Evolutionary conservation across 2,888 invertebrate genomes (phyloP), one percentile per base, ranked within the genome.

Genomic region (Drosophila trichaetosa): DNA sequence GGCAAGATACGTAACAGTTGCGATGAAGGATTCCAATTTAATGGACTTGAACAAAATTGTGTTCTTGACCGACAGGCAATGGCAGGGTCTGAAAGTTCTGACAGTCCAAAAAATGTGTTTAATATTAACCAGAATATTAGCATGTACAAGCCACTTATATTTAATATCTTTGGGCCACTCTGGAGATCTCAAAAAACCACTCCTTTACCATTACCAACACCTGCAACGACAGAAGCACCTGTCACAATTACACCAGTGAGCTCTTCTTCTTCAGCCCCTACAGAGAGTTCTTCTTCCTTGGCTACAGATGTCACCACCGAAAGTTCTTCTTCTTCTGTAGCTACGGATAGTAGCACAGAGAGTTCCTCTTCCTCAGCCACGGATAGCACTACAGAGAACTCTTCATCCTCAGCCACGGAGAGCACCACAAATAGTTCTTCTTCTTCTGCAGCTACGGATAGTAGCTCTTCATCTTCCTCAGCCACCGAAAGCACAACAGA

Each of bases 91-190:
- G 33, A 36, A 4, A n/a, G 0, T 8, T 29, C 36, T 10, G 8
- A 0, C 10, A 2, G 52, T 4, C 51, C 59, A 7, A 24, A 48
- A 24, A 76, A 71, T 54, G 42, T 61, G 8, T 60, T 65, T n/a
- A 80, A 76, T n/a, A 54, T 81, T 18, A 73, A 76, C 29, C 76
- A 81, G 52, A 66, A 57, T 6, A 69, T 79, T 2, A 29, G 1
- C 10, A 52, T 83, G 68, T 4, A 52, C 4, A 83, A 62, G 18
- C 80, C 81, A 24, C 10, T 69, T 7, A 66, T 81, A 11, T 65
- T 69, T 38, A 76, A 68, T 51, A 31, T 71, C 13, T 74, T 80
- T 58, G 62, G 56, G 5, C 8, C 34, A 27, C 34, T 57, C 2
- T 73, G 57, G 56, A 59, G 31, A 6, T 54, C 56, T 8, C 21